Percentiles rank a stretch among this genome's conserved stretches.
These are phyloP conservation scores for Drosophila cardini DNA, from an alignment of 1,140 invertebrate genomes.

Conservation along the genomic window DNA sequence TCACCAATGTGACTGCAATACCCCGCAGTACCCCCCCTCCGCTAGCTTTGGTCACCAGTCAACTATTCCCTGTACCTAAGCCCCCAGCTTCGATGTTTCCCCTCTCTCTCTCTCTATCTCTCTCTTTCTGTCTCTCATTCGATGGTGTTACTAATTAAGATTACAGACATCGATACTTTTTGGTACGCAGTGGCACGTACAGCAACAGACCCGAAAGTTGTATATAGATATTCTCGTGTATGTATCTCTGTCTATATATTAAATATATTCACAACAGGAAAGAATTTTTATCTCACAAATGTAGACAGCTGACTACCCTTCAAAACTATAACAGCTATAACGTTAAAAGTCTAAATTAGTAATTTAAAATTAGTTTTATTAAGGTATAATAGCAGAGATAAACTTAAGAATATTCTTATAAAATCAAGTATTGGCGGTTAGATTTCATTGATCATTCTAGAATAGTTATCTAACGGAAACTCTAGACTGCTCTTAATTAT, in stretches of 20 bases:
- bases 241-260: not conserved
- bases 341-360: no score
- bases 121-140: slow-evolving; percentile 47
- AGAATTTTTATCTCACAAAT: not conserved
- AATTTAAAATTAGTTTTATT: no score
- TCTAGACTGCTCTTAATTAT: no score
- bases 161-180: slow-evolving; percentile 82
- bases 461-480: no score
- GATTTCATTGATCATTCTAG: no score
- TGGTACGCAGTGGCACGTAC: slow-evolving; percentile 74
- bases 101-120: slow-evolving; percentile 42
- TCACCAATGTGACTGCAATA: not conserved
- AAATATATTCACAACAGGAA: slow-evolving; percentile 6
- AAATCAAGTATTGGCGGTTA: no score
- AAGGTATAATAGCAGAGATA: no score
- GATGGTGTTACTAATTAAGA: slow-evolving; percentile 81
- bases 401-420: no score
- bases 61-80: slow-evolving; percentile 10
- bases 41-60: not conserved
- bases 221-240: slow-evolving; percentile 34
- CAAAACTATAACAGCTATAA: no score
- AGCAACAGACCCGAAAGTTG: slow-evolving; percentile 22
- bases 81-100: slow-evolving; percentile 13
- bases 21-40: slow-evolving; percentile 6
- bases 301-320: not conserved